Conservation (phyloP, 2,888 invertebrate genomes). For the Meghimatium bilineatum region DNA sequence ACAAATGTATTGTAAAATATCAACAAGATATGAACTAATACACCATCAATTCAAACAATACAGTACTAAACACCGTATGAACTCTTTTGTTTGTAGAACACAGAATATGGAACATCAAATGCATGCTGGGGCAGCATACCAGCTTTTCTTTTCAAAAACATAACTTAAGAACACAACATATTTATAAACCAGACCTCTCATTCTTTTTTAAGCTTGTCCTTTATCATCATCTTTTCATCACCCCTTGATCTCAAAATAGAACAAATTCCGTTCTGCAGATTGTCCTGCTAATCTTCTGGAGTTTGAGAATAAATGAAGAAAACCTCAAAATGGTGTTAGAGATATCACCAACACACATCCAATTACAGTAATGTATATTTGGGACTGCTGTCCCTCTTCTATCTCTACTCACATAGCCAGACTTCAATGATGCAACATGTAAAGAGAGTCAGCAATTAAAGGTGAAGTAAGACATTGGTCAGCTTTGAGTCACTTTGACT, state of each 20-base stretch:
- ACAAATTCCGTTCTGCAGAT: neutral
- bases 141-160: neutral
- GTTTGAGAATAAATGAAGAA: neutral
- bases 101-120: neutral
- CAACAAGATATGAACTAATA: conserved; percentile 13
- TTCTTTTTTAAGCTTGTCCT: neutral
- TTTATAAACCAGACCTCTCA: neutral
- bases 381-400: too few relatives aligned
- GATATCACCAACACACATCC: neutral
- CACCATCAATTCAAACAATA: conserved; percentile 9
- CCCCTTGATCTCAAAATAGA: neutral
- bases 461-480: too few relatives aligned
- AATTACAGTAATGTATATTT: neutral
- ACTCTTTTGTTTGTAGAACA: neutral
- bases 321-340: neutral
- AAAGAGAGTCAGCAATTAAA: too few relatives aligned
- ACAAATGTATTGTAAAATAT: conserved; percentile 12
- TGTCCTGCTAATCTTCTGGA: too few relatives aligned
- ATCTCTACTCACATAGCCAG: too few relatives aligned
- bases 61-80: neutral
- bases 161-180: neutral
- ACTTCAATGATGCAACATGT: too few relatives aligned
- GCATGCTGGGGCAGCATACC: neutral
- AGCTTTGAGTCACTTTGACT: too few relatives aligned
- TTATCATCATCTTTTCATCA: neutral